Base-by-base conservation (phyloP, 2,113 vertebrate species). In the Rana temporaria region DNA sequence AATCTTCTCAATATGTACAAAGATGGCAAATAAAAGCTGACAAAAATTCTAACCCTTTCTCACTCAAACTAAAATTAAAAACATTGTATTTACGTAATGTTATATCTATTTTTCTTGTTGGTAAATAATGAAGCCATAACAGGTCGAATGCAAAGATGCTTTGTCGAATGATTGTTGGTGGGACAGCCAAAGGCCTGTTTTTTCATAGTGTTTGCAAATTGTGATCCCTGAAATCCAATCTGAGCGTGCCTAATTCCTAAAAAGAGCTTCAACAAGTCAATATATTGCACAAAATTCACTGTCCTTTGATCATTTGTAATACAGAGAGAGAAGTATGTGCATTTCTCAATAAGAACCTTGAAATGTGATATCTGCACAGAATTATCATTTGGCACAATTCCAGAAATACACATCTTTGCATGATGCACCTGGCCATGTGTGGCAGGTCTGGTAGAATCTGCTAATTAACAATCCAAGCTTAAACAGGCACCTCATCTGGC, bases 401-500 rank as follows among this genome's bases (percentile, higher is more conserved):
- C 92, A 93, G 90, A 86, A 93, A 89, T 84, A 90, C 88, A 87
- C 90, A 92, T 93, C 92, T 92, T 93, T 92, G 89, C 91, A 87
- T 90, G 92, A 91, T 91, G 93, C 94, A 95, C 93, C 94, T 95
- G 94, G 92, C 92, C 92, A 93, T 93, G 91, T 94, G 92, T 90
- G 92, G 91, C 92, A 92, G 91, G 90, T 89, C 92, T 93, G 90
- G 90, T 91, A 93, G 91, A 94, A 94, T 95, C 94, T 94, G 93
- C 94, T 95, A 95, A 95, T 95, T 95, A 95, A 94, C 92, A 95
- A 92, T 90, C 92, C 92, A 92, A 92, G 94, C 94, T 95, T 95
- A 94, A 95, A 95, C 94, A 94, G 93, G 94, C 94, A 94, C 94
- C 94, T 95, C 94, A 94, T 94, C 94, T 95, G 94, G 92, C 94